Percentiles rank a stretch among this genome's conserved stretches.
Conservation (phyloP, 2,797 vertebrate genomes). For the Australoheros facetus region DNA sequence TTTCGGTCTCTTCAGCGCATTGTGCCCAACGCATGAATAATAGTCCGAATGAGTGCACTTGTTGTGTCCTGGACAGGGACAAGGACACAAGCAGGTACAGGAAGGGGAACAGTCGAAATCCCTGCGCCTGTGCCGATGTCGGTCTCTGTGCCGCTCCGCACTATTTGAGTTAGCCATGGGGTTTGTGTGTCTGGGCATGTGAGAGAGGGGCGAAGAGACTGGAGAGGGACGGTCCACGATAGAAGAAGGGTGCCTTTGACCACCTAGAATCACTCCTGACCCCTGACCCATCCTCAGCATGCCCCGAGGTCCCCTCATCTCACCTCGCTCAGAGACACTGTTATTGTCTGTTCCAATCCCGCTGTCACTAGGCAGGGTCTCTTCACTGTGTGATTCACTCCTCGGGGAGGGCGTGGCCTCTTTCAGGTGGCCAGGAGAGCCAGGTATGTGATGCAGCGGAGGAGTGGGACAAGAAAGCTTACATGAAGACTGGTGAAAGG, state of each 20-base stretch:
- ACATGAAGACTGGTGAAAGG: constrained; percentile 81
- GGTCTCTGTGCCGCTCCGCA: constrained; percentile 85
- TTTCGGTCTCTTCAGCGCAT: constrained; percentile 92
- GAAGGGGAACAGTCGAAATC: constrained; percentile 83
- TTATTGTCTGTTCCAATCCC: constrained; percentile 95
- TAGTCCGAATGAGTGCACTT: constrained; percentile 70
- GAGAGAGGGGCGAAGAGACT: constrained; percentile 64
- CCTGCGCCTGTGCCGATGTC: constrained; percentile 91
- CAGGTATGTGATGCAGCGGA: constrained; percentile 75
- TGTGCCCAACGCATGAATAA: constrained; percentile 82
- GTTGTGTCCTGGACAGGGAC: constrained; percentile 70
- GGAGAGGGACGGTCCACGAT: constrained; percentile 82
- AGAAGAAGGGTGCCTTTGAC: constrained; percentile 77
- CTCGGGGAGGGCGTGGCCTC: constrained; percentile 92
- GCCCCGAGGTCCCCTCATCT: constrained; percentile 79
- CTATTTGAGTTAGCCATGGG: constrained; percentile 61
- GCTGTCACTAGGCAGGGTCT: constrained; percentile 92
- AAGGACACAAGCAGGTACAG: constrained; percentile 66
- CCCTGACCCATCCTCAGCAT: constrained; percentile 66
- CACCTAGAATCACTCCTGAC: constrained; percentile 57
- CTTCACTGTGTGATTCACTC: constrained; percentile 93
- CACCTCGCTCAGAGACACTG: constrained; percentile 89
- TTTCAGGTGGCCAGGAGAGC: constrained; percentile 90
- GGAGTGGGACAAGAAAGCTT: constrained; percentile 74
- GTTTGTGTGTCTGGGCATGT: constrained; percentile 65